phyloP scores from a whole-genome alignment of 1,140 invertebrate species.

The Drepana arcuata region DNA sequence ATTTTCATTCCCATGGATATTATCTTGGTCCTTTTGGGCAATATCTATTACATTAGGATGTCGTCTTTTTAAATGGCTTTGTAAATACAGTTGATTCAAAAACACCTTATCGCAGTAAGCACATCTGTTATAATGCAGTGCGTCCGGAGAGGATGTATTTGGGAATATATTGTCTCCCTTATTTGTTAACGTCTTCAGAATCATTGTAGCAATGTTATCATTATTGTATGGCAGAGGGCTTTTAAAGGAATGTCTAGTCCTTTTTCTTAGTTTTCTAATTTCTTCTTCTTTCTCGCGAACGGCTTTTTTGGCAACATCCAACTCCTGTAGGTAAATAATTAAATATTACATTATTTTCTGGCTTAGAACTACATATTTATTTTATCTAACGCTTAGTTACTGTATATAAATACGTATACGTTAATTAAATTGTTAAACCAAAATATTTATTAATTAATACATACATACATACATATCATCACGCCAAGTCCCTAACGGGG shows the following conservation, averaged over 20 bases:
- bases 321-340: slow-evolving; percentile 34
- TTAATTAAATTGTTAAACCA: neutral
- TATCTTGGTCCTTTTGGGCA: slow-evolving; percentile 22
- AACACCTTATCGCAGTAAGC: slow-evolving; percentile 73
- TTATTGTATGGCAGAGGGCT: slow-evolving; percentile 45
- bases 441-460: slow-evolving; percentile 50
- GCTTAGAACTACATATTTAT: no score
- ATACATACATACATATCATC: no score
- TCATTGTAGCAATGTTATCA: slow-evolving; percentile 61
- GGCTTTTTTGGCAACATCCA: slow-evolving; percentile 46
- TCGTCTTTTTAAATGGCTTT: slow-evolving; percentile 69
- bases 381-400: no score
- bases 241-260: slow-evolving; percentile 36
- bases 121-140: slow-evolving; percentile 67
- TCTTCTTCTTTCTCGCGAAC: slow-evolving; percentile 61
- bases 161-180: slow-evolving; percentile 44
- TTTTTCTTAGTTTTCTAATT: slow-evolving; percentile 52
- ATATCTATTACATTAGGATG: slow-evolving; percentile 46
- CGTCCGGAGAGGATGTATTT: slow-evolving; percentile 27
- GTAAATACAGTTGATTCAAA: slow-evolving; percentile 72
- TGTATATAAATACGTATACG: neutral
- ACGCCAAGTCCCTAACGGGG: no score
- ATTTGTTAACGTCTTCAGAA: slow-evolving; percentile 53
- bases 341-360: neutral
- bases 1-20: slow-evolving; percentile 19